Evolutionary conservation across 2,797 vertebrate species (phyloP), one percentile per base, ranked within the genome.

Genomic region (Halcyon chelicuti): DNA sequence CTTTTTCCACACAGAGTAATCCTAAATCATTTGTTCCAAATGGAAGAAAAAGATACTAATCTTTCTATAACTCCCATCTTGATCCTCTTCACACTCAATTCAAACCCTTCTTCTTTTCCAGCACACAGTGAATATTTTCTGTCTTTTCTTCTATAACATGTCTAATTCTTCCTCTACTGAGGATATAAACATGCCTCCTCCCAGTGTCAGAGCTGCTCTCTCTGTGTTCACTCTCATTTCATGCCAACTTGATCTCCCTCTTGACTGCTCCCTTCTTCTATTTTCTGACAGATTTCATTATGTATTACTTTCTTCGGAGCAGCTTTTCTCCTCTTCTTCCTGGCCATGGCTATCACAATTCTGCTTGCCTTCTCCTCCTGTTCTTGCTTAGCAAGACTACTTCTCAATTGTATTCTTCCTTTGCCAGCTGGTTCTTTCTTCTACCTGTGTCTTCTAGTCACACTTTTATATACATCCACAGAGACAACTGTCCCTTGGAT

Each of bases 211-310:
- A 90, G 37, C 47, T 60, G 28, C 63, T 85, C 47, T 78, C 35
- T 91, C 51, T 44, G 54, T 58, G 42, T 17, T 76, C 47, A n/a
- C 55, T 76, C 52, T 44, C 20, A 86, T 77, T 83, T 92, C 79
- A 71, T 2, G 10, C 44, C 73, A 79, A 78, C 29, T 49, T 54
- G 44, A 29, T 28, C 10, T 80, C 62, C 49, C 72, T 84, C 79
- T 54, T 37, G 26, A 92, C 88, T 28, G 40, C 20, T 8, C 25
- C 52, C 49, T 80, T 73, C 37, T 54, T 77, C 67, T 55, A 21
- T n/a, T 92, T 76, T 88, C 29, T 91, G 86, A 55, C 82, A 44
- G 35, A 83, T 68, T 84, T 74, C 70, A 90, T 77, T 57, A 88
- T 5, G 5, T 21, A 44, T 39, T 57, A 21, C 46, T 61, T 80